Conservation (phyloP, 2,888 invertebrate species). For the Listrodromus nycthemerus region DNA sequence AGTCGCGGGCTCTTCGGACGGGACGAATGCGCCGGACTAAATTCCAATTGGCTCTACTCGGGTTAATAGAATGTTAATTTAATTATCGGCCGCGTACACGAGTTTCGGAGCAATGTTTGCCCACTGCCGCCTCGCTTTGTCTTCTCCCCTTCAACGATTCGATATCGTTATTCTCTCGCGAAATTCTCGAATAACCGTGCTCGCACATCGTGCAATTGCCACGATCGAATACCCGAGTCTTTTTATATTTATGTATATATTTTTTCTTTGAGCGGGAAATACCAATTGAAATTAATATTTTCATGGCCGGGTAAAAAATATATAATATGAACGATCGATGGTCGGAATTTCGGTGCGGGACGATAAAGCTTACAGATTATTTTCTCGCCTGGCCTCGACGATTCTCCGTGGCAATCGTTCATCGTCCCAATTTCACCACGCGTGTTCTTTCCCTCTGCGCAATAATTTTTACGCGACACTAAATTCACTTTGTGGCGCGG, state of each 20-base stretch:
- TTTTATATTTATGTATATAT: too few species aligned
- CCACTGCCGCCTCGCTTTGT: background rate
- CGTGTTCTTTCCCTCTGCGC: background rate
- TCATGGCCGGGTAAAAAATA: too few species aligned
- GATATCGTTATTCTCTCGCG: too few species aligned
- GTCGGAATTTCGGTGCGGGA: constrained; percentile 17
- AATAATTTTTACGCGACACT: background rate
- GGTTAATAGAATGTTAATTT: constrained; percentile 51
- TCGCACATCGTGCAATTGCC: too few species aligned
- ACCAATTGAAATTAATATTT: too few species aligned
- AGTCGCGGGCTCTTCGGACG: constrained; percentile 8
- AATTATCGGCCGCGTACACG: constrained; percentile 26
- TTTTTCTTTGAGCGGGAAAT: too few species aligned
- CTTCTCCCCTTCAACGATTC: too few species aligned
- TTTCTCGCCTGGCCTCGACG: background rate
- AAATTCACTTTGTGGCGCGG: background rate
- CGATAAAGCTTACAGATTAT: background rate
- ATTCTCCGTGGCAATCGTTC: background rate
- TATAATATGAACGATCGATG: too few species aligned
- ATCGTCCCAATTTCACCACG: background rate
- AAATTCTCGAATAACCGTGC: too few species aligned
- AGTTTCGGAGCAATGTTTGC: constrained; percentile 10
- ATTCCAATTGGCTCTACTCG: constrained; percentile 39
- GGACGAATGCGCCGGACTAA: constrained; percentile 38
- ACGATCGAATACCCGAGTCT: too few species aligned